phyloP scores from a whole-genome alignment of 2,797 vertebrate species.

The Acipenser transmontanus region DNA sequence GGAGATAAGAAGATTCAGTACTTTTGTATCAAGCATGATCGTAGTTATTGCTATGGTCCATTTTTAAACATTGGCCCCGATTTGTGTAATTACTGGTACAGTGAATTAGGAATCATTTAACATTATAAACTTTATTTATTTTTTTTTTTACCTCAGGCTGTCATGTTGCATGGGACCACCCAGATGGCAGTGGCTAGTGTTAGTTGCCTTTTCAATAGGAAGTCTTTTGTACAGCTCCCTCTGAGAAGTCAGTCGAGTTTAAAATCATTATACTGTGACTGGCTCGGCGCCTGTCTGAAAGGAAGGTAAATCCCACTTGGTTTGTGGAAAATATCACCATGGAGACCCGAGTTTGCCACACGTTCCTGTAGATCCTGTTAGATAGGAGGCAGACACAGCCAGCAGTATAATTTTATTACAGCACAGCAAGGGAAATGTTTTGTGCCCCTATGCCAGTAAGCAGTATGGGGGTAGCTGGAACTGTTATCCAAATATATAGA shows the following conservation, averaged over 20 bases:
- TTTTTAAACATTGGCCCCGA: no score
- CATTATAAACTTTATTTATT: conserved; percentile 14
- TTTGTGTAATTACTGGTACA: no score
- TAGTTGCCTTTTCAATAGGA: conserved; percentile 51
- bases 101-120: conserved; percentile 18
- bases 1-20: no score
- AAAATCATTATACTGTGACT: conserved; percentile 53
- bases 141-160: conserved; percentile 1
- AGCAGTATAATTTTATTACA: conserved; percentile 46
- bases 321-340: conserved; percentile 75
- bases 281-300: conserved; percentile 43
- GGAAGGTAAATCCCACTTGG: conserved; percentile 67
- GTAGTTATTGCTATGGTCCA: no score
- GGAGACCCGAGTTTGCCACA: conserved; percentile 67
- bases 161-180: conserved; percentile 23
- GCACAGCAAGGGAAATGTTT: conserved; percentile 54
- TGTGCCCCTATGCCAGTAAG: conserved; percentile 4
- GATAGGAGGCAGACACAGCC: conserved; percentile 50
- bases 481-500: conserved; percentile 32
- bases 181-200: conserved; percentile 51
- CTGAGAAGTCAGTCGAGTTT: conserved; percentile 59
- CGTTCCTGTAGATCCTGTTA: conserved; percentile 67
- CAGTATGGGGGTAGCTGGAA: conserved; percentile 39
- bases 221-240: conserved; percentile 60
- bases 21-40: no score